A percentile compares a stretch with the other conserved stretches of the same genome.
Conservation (phyloP, 2,113 vertebrate species). For the Pampusana beccarii region DNA sequence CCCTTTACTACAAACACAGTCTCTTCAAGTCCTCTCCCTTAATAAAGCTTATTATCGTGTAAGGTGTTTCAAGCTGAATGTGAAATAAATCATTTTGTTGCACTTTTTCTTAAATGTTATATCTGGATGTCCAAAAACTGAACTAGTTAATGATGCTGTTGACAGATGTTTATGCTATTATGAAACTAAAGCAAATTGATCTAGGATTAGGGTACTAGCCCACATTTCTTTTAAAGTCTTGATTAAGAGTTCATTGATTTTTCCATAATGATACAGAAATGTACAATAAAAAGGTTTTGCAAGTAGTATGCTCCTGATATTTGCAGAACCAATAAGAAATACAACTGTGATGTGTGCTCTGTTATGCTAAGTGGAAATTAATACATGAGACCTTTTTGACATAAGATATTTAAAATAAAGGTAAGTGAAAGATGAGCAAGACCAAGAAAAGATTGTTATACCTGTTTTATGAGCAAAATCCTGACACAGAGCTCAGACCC, state of each 20-base stretch:
- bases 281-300: background rate
- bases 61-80: background rate
- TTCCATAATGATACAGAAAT: background rate
- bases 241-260: conserved; percentile 47
- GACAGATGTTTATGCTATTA: conserved; percentile 1
- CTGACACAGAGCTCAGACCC: background rate
- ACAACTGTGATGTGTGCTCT: background rate
- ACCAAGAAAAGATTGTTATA: background rate
- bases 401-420: background rate
- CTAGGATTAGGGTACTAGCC: background rate
- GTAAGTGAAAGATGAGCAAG: background rate
- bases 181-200: conserved; percentile 34
- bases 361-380: conserved; percentile 1
- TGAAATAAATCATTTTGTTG: background rate
- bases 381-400: background rate
- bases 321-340: background rate
- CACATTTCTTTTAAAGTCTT: conserved; percentile 21
- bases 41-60: background rate
- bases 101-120: background rate
- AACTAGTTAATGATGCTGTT: background rate
- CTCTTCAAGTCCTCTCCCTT: background rate
- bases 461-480: background rate
- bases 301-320: background rate
- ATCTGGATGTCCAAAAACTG: background rate
- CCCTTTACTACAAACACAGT: background rate